phyloP scores from a whole-genome alignment of 2,113 vertebrate species.

The Festucalex cinctus region DNA sequence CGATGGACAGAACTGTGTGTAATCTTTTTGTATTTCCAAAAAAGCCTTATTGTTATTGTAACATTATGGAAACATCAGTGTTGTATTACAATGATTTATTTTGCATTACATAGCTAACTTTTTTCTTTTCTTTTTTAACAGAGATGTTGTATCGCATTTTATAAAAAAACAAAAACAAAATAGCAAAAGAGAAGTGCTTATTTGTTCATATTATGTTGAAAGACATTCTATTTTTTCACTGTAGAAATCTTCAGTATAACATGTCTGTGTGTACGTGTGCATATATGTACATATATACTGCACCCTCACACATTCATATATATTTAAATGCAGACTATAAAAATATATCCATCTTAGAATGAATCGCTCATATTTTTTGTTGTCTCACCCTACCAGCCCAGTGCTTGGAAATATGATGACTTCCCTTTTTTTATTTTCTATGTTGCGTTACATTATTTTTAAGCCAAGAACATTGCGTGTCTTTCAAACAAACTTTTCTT shows the following conservation, averaged over 20 bases:
- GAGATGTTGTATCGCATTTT: constrained; percentile 68
- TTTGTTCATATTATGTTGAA: constrained; percentile 90
- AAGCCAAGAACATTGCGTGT: constrained; percentile 23
- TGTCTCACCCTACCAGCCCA: constrained; percentile 18
- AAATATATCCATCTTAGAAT: constrained; percentile 76
- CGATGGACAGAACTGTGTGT: constrained; percentile 70
- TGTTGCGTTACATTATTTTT: constrained; percentile 37
- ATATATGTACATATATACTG: constrained; percentile 40
- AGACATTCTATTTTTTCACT: constrained; percentile 98
- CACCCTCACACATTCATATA: constrained; percentile 68
- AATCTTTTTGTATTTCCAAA: constrained; percentile 77
- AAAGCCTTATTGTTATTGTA: constrained; percentile 80
- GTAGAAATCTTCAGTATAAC: constrained; percentile 80
- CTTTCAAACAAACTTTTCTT: constrained; percentile 25
- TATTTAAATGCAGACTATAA: constrained; percentile 79
- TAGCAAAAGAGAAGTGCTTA: constrained; percentile 75
- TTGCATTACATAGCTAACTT: constrained; percentile 65
- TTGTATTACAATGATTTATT: constrained; percentile 70
- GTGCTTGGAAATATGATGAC: constrained; percentile 41
- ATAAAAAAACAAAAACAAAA: constrained; percentile 61
- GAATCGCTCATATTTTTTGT: constrained; percentile 53
- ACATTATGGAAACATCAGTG: constrained; percentile 71
- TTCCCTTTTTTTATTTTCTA: constrained; percentile 26
- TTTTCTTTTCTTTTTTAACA: constrained; percentile 73
- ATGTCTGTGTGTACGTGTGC: constrained; percentile 58